Evolutionary conservation across 2,113 vertebrate species (phyloP), one percentile per base, ranked within the genome.

Genomic region (Ceyx melanurus): DNA sequence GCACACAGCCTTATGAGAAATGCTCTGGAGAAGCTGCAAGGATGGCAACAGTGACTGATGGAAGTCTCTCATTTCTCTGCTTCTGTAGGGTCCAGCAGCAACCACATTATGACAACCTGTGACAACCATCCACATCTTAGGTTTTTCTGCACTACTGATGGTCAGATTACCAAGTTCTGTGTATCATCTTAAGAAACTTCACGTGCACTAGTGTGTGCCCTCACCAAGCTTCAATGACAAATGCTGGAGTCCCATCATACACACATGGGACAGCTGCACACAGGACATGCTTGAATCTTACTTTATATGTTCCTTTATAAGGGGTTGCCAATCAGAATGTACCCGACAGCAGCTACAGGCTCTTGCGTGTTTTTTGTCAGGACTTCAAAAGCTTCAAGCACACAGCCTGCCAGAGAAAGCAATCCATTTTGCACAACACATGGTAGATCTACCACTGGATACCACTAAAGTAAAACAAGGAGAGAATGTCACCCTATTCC

Each of bases 1-100:
- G 43, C 43, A 71, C 2, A 0, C 13, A 88, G 29, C 12, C 22
- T 40, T 71, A 15, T 0, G 1, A 75, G 33, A 16, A 86, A 57
- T 3, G 8, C n/a, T n/a, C 18, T 26, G 23, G 20, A 91, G n/a
- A 88, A 83, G 31, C 72, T 61, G n/a, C 9, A 72, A 50, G 29
- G 33, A 71, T 6, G 23, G 19, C 29, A 86, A 33, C 26, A 48
- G 11, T 22, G 13, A 54, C 43, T 67, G 45, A 71, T 33, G 62
- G 71, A 82, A 40, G 26, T 79, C 22, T 76, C 50, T 62, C 23
- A n/a, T 13, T 70, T 70, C 58, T 46, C 28, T 56, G 29, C 40
- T 86, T 88, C 66, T 3, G 0, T 1, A 56, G 15, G 23, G 12
- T 40, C 9, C 0, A 0, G 45, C 33, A 84, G 20, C 15, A 81